Evolutionary conservation across 92 coral and sea anemone species (phyloP).

Genomic region (Paramuricea clavata): DNA sequence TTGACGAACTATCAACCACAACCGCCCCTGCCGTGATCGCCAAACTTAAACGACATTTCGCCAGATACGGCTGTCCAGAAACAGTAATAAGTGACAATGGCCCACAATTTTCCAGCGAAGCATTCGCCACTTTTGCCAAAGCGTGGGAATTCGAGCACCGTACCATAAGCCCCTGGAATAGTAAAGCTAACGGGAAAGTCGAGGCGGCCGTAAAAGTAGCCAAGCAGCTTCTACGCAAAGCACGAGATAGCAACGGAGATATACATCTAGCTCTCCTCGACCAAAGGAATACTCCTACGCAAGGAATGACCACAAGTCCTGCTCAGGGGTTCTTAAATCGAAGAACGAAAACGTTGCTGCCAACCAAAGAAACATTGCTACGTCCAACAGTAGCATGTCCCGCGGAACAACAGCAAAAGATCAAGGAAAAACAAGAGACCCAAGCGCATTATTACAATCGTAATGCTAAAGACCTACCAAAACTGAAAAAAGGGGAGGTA

Average conservation of each 20-base stretch:
- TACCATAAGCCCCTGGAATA: slow-evolving; percentile 28
- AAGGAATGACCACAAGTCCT: slow-evolving; percentile 36
- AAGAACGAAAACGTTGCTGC: slow-evolving; percentile 23
- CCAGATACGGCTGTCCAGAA: slow-evolving; percentile 41
- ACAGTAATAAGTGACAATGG: slow-evolving; percentile 16
- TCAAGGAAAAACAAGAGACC: background rate
- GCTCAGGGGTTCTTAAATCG: slow-evolving; percentile 14
- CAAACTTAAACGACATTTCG: slow-evolving; percentile 45
- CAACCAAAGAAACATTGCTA: slow-evolving; percentile 2
- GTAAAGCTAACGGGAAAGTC: slow-evolving; percentile 42
- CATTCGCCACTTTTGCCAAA: background rate
- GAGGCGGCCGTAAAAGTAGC: slow-evolving; percentile 41
- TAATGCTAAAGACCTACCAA: slow-evolving; percentile 9
- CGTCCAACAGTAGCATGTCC: background rate
- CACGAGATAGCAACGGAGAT: slow-evolving; percentile 40
- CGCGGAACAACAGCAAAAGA: background rate
- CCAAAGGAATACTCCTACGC: slow-evolving; percentile 33
- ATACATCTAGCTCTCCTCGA: slow-evolving; percentile 5
- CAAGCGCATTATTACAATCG: background rate
- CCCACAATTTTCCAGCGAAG: slow-evolving; percentile 2
- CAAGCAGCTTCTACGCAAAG: slow-evolving; percentile 43
- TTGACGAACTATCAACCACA: slow-evolving; percentile 21
- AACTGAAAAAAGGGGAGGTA: slow-evolving; percentile 3
- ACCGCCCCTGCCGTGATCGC: slow-evolving; percentile 46
- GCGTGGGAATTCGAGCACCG: slow-evolving; percentile 13